Percentiles rank a stretch among this genome's conserved stretches.
These are phyloP conservation scores for Andinoacara biseriatus DNA, from an alignment of 2,113 vertebrate species.

Conservation along the genomic window DNA sequence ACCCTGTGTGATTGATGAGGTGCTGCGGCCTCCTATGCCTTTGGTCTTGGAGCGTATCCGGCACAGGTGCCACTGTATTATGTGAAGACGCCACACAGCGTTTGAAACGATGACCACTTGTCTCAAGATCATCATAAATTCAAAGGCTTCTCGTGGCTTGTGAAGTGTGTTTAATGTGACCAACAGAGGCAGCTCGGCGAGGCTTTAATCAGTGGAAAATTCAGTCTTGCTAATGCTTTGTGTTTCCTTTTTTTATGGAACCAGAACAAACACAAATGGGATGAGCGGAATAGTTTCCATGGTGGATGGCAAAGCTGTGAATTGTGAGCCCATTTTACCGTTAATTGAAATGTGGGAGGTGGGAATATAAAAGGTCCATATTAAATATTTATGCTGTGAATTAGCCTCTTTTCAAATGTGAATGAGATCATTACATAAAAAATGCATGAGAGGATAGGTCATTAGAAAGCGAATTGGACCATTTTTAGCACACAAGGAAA, in stretches of 20 bases:
- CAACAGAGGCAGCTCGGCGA: slow-evolving; percentile 13
- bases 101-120: background rate
- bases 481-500: slow-evolving; percentile 30
- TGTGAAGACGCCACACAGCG: background rate
- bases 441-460: slow-evolving; percentile 60
- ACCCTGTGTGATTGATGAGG: slow-evolving; percentile 67
- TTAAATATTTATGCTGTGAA: slow-evolving; percentile 74
- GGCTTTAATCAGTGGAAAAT: slow-evolving; percentile 46
- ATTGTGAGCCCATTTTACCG: slow-evolving; percentile 38
- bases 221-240: slow-evolving; percentile 35
- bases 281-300: slow-evolving; percentile 26
- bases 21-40: slow-evolving; percentile 28
- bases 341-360: slow-evolving; percentile 70
- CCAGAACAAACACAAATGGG: slow-evolving; percentile 45
- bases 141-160: background rate
- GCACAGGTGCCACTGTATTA: background rate
- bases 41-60: slow-evolving; percentile 11
- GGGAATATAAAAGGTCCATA: slow-evolving; percentile 60
- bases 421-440: slow-evolving; percentile 66
- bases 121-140: background rate
- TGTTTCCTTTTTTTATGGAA: slow-evolving; percentile 36
- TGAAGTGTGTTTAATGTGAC: slow-evolving; percentile 12
- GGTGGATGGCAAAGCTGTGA: slow-evolving; percentile 1
- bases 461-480: slow-evolving; percentile 39
- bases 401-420: slow-evolving; percentile 69